Evolutionary conservation across 2,113 vertebrate genomes (phyloP).

Genomic region (Saccopteryx bilineata): DNA sequence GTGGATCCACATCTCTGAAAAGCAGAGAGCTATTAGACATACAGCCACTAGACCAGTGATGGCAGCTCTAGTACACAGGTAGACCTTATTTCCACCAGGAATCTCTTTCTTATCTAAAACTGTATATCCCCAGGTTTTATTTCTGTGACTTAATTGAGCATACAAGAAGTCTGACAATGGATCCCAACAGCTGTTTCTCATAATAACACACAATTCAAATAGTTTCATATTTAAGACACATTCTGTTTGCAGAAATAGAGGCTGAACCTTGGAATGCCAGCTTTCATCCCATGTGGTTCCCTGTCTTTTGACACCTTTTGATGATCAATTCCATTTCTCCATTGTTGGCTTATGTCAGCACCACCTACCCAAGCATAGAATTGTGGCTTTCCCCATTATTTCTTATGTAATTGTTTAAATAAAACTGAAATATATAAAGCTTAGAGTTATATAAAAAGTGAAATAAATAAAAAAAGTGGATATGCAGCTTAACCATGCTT

Average conservation of each 20-base stretch:
- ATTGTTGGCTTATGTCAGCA: not conserved
- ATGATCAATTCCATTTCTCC: not conserved
- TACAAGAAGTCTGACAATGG: not conserved
- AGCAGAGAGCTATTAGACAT: not conserved
- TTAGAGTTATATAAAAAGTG: not conserved
- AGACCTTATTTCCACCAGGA: not conserved
- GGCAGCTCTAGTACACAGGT: not conserved
- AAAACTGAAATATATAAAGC: not conserved
- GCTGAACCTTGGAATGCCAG: not conserved
- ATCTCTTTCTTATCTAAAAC: not conserved
- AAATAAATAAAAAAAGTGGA: not conserved
- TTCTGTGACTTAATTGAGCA: not conserved
- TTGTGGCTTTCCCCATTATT: not conserved
- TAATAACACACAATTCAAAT: constrained; percentile 37
- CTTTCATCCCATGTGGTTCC: not conserved
- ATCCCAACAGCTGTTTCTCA: constrained; percentile 48
- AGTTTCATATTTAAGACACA: not conserved
- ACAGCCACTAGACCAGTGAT: not conserved
- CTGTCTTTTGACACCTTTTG: not conserved
- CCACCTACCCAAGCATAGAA: not conserved
- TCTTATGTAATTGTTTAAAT: not conserved
- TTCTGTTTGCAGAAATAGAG: not conserved
- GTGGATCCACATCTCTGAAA: not conserved
- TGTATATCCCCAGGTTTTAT: not conserved
- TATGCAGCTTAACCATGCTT: not conserved